Percentiles rank a stretch among this genome's conserved stretches.
Conservation (phyloP, 2,797 vertebrate species). For the Tadarida brasiliensis region DNA sequence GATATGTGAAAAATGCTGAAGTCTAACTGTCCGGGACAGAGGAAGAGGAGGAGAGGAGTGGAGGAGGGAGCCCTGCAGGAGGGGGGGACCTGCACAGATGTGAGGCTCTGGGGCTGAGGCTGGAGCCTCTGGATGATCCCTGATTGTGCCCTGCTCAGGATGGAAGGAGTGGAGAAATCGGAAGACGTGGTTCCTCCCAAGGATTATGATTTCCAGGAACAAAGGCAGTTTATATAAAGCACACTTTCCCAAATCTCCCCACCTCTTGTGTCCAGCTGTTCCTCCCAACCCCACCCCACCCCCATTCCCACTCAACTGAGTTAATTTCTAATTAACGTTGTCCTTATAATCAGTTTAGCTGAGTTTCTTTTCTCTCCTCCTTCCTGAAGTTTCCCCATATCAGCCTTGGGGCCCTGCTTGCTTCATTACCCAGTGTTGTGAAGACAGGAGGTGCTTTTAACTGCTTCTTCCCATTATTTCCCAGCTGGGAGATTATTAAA, state of each 20-base stretch:
- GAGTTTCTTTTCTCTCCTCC: conserved; percentile 34
- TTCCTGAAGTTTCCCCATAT: conserved; percentile 65
- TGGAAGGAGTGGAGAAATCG: conserved; percentile 67
- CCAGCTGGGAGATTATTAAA: conserved; percentile 75
- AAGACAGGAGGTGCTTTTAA: conserved; percentile 65
- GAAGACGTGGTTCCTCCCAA: conserved; percentile 47
- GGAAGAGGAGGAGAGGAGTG: not conserved
- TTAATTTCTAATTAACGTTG: conserved; percentile 79
- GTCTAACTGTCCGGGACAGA: not conserved
- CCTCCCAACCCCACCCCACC: not conserved
- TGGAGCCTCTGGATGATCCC: conserved; percentile 56
- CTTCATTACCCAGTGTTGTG: conserved; percentile 74
- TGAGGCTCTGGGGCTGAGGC: not conserved
- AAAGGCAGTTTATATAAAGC: conserved; percentile 69
- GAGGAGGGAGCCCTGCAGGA: not conserved
- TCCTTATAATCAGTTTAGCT: conserved; percentile 71
- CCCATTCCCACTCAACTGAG: not conserved
- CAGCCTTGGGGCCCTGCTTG: conserved; percentile 64
- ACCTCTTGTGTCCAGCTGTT: conserved; percentile 30
- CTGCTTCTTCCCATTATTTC: conserved; percentile 66
- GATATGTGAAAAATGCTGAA: conserved; percentile 75
- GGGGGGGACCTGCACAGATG: not conserved
- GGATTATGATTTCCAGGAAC: conserved; percentile 76
- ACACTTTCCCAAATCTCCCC: conserved; percentile 47
- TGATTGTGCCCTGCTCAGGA: conserved; percentile 65